These are phyloP conservation scores for Trileptium ribeirensis DNA, from an alignment of 2,888 invertebrate genomes.

Conservation along the genomic window DNA sequence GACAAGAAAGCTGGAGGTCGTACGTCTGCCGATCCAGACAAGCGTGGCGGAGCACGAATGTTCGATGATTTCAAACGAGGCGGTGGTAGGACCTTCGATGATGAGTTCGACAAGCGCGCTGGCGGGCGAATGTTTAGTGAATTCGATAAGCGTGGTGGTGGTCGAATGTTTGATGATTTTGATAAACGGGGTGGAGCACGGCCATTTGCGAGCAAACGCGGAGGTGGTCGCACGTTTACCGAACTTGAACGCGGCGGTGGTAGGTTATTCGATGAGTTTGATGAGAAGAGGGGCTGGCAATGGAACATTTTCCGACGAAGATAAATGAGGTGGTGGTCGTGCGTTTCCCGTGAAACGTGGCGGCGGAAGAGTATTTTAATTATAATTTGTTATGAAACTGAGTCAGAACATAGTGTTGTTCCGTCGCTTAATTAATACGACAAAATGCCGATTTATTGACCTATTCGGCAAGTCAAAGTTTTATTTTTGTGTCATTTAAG, in stretches of 20 bases:
- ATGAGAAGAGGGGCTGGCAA: too few relatives aligned
- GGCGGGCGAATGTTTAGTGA: not conserved
- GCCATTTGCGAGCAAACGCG: not conserved
- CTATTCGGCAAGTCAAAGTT: too few relatives aligned
- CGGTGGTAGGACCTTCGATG: not conserved
- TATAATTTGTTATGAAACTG: too few relatives aligned
- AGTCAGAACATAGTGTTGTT: too few relatives aligned
- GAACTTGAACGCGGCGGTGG: not conserved
- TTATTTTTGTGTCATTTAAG: too few relatives aligned
- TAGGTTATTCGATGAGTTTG: too few relatives aligned
- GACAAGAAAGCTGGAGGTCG: not conserved
- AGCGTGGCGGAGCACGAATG: not conserved
- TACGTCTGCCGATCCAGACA: not conserved
- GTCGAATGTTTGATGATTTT: not conserved
- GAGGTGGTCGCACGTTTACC: not conserved
- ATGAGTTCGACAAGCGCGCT: not conserved
- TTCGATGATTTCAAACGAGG: not conserved
- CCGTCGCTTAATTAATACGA: too few relatives aligned
- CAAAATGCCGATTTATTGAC: too few relatives aligned
- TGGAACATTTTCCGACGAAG: too few relatives aligned
- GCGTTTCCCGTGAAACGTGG: too few relatives aligned
- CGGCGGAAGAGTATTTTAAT: too few relatives aligned
- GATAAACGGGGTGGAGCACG: not conserved
- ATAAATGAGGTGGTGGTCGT: too few relatives aligned
- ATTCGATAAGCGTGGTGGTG: not conserved